Evolutionary conservation across 2,888 invertebrate species (phyloP), one percentile per base, ranked within the genome.

Genomic region (Tricholauxania praeusta): DNA sequence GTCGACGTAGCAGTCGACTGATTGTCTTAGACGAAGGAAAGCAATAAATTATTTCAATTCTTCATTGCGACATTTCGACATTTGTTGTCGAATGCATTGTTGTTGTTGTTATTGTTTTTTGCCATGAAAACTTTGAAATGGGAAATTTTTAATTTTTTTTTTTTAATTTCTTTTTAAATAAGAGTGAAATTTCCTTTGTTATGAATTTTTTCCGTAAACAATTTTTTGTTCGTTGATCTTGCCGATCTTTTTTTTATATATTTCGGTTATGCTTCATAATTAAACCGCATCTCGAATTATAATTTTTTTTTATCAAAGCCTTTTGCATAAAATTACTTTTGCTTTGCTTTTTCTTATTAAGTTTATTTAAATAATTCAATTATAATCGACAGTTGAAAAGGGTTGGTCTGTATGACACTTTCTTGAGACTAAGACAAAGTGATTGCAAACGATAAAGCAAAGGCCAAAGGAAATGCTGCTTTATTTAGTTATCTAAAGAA

Each of bases 11-110:
- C 53, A 71, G 39, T 73, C 47, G 73, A 71, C 71, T 76, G 75
- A 71, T 76, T 76, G 80, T 80, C 82, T 82, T 80, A 78, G 80
- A 80, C 80, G 82, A 83, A 83, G 79, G 79, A 39, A 39, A 39
- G 39, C 81, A 80, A 84, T 84, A 84, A 85, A 85, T 84, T 83
- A 84, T 80, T 78, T 76, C 81, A 80, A 78, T 82, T 82, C 81
- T 79, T 78, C 66, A 69, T 55, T 78, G 76, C 80, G 84, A 84
- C 84, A 83, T 78, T 80, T 81, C 78, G 76, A 75, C 74, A 73
- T 73, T 76, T 69, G 68, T 72, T 72, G 59, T 32, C 39, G 28
- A 55, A 63, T 28, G 28, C 28, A 28, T 63, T 53, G 19, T 63
- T 70, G 47, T 63, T 63, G 62, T 62, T 32, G 39, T 68, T 64